phyloP scores from a whole-genome alignment of 2,797 vertebrate species.

The Epinephelus malabaricus region DNA sequence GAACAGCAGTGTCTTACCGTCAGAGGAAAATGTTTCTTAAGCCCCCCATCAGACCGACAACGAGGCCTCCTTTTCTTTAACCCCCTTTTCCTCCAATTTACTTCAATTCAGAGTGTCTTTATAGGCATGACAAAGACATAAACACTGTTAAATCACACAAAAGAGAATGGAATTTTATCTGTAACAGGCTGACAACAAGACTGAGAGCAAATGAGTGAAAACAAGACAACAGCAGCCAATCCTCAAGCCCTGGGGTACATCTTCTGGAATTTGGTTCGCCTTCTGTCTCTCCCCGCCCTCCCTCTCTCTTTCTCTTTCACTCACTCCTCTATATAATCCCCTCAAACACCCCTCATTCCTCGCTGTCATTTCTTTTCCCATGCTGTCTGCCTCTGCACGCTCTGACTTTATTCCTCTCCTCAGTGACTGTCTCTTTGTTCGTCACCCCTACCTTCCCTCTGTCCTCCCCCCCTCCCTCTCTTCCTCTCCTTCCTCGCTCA shows the following conservation, averaged over 20 bases:
- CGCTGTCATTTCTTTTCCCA: conserved; percentile 56
- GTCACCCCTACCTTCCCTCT: conserved; percentile 44
- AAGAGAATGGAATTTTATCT: conserved; percentile 50
- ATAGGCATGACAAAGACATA: conserved; percentile 46
- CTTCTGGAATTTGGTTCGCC: conserved; percentile 51
- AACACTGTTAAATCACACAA: conserved; percentile 44
- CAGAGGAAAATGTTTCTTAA: conserved; percentile 18
- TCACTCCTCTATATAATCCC: conserved; percentile 53
- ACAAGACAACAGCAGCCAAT: conserved; percentile 58
- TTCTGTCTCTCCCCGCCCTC: conserved; percentile 34
- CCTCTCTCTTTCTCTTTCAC: conserved; percentile 19
- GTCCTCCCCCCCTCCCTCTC: background rate
- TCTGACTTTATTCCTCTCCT: conserved; percentile 56
- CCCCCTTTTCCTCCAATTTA: conserved; percentile 23
- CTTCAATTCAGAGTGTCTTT: conserved; percentile 29
- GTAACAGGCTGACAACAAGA: conserved; percentile 45
- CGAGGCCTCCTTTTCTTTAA: conserved; percentile 3
- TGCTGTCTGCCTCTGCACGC: conserved; percentile 47
- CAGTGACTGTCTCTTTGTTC: conserved; percentile 55
- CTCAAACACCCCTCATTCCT: conserved; percentile 58
- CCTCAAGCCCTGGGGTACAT: conserved; percentile 54
- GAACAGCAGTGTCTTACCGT: background rate
- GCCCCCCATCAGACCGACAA: background rate
- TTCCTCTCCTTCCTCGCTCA: conserved; percentile 33
- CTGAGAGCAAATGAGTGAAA: conserved; percentile 55